Conservation (phyloP, 2,113 vertebrate genomes). For the Diphyllodes magnificus region DNA sequence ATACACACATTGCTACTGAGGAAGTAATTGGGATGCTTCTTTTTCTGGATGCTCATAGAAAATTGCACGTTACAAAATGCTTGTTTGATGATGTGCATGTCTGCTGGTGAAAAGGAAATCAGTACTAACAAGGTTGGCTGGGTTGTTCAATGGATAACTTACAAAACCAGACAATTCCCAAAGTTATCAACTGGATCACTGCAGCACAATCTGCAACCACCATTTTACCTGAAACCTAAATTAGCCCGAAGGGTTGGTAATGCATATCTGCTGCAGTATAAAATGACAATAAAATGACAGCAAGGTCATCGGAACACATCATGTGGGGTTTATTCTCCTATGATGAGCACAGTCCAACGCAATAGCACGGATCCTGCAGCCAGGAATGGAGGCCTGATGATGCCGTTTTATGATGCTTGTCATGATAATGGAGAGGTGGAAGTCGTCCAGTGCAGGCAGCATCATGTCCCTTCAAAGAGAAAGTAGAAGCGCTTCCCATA, state of each 20-base stretch:
- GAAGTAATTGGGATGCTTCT: neutral
- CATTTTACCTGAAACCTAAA: neutral
- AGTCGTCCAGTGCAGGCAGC: neutral
- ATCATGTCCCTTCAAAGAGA: neutral
- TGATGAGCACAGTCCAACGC: neutral
- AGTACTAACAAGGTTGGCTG: neutral
- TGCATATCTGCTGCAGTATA: neutral
- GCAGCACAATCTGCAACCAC: neutral
- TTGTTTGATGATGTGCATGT: neutral
- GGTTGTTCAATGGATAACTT: neutral
- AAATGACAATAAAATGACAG: neutral
- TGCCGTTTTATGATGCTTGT: neutral
- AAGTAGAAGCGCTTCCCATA: neutral
- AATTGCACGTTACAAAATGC: neutral
- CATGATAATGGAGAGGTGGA: neutral
- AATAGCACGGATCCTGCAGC: neutral
- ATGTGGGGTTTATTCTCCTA: neutral
- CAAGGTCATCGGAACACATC: neutral
- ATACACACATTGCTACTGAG: neutral
- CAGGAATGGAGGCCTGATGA: neutral
- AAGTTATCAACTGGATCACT: neutral
- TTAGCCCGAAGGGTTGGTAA: neutral
- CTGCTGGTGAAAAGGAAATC: constrained; percentile 14
- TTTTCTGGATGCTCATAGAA: neutral
- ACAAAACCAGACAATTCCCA: constrained; percentile 27